phyloP scores from a whole-genome alignment of 2,888 invertebrate genomes.

The Heliconius hortense region DNA sequence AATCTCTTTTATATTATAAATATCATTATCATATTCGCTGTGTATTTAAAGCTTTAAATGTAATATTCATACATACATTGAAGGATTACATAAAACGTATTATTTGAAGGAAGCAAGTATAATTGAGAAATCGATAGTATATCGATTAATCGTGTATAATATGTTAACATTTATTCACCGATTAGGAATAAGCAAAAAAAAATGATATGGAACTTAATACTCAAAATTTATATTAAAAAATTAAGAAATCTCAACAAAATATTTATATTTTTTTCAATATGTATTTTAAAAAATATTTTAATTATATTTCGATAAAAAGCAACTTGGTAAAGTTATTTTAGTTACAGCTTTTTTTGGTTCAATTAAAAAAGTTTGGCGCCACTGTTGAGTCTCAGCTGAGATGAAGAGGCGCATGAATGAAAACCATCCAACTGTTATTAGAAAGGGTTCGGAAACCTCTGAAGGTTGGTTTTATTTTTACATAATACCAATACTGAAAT shows the following conservation, averaged over 20 bases:
- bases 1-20: slow-evolving; percentile 1
- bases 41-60: neutral
- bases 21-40: neutral
- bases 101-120: neutral
- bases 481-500: neutral
- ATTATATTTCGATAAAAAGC: neutral
- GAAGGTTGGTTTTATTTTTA: slow-evolving; percentile 33
- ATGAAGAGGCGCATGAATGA: slow-evolving; percentile 45
- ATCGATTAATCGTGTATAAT: too few species aligned
- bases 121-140: neutral
- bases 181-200: too few species aligned
- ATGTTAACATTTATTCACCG: too few species aligned
- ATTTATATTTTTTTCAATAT: neutral
- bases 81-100: neutral
- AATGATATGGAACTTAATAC: too few species aligned
- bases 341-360: slow-evolving; percentile 28
- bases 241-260: too few species aligned
- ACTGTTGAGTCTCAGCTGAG: slow-evolving; percentile 39
- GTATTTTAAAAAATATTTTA: neutral
- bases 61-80: neutral
- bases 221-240: too few species aligned
- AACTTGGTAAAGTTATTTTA: slow-evolving; percentile 2
- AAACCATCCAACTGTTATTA: slow-evolving; percentile 48
- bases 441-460: slow-evolving; percentile 45
- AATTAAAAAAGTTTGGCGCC: slow-evolving; percentile 41